phyloP scores from a whole-genome alignment of 2,888 invertebrate genomes.

The Nasonovia ribisnigri region DNA sequence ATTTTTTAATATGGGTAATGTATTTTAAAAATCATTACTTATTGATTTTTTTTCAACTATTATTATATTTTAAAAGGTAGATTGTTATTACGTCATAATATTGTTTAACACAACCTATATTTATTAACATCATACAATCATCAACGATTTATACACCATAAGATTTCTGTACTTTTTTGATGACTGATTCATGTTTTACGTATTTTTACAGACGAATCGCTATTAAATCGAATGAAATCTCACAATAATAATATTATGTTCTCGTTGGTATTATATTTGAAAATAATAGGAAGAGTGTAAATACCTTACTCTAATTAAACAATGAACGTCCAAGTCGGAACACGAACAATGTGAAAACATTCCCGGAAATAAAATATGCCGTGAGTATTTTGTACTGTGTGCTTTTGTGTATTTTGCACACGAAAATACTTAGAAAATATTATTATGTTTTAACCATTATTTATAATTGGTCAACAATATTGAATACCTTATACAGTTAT shows the following conservation, averaged over 20 bases:
- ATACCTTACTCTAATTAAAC: slow-evolving; percentile 36
- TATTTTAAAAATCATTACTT: background rate
- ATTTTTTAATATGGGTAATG: background rate
- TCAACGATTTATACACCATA: background rate
- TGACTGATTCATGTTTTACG: background rate
- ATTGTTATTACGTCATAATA: background rate
- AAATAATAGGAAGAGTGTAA: slow-evolving; percentile 10
- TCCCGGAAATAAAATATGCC: slow-evolving; percentile 36
- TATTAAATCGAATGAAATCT: background rate
- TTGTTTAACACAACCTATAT: background rate
- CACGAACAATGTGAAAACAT: slow-evolving; percentile 49
- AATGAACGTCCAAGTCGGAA: background rate
- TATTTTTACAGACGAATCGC: background rate
- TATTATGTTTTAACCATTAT: slow-evolving; percentile 46
- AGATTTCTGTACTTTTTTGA: background rate
- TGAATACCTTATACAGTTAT: background rate
- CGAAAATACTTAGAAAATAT: background rate
- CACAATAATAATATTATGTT: background rate
- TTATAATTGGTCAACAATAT: background rate
- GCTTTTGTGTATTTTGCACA: slow-evolving; percentile 43
- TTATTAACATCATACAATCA: background rate
- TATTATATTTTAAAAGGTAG: background rate
- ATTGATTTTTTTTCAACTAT: background rate
- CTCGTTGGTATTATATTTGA: background rate
- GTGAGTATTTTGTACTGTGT: background rate